A percentile compares a stretch with the other conserved stretches of the same genome.
Evolutionary conservation across 2,113 vertebrate genomes (phyloP).

Genomic region (Lathamus discolor): DNA sequence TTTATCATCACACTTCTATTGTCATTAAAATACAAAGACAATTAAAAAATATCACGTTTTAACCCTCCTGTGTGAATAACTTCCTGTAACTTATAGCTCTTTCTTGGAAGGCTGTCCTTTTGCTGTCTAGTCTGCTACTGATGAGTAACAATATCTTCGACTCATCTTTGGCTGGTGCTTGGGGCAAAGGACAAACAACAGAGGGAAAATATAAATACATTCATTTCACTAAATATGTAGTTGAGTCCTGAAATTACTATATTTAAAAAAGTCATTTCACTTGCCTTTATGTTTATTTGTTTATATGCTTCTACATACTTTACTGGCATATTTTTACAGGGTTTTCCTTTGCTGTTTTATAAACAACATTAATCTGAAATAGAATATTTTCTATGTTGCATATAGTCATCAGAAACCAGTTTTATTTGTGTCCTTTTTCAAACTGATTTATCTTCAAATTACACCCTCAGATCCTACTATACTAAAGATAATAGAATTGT

Average conservation of each 20-base stretch:
- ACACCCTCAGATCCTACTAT: background rate
- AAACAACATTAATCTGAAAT: background rate
- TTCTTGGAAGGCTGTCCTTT: background rate
- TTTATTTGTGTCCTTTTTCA: background rate
- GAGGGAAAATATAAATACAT: background rate
- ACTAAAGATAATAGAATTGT: constrained; percentile 13
- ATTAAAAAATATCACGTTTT: background rate
- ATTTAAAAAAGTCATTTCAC: background rate
- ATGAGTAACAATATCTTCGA: background rate
- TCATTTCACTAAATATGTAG: background rate
- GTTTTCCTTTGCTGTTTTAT: background rate
- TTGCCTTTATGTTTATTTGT: background rate
- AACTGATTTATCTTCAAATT: constrained; percentile 5
- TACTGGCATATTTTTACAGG: background rate
- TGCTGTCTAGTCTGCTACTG: background rate
- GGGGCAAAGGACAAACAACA: background rate
- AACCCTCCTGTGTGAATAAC: background rate
- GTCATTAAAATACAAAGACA: background rate
- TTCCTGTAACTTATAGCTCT: background rate
- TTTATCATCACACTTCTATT: background rate
- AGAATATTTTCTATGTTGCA: background rate
- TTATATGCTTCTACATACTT: background rate
- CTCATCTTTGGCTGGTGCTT: background rate
- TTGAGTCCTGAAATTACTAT: background rate
- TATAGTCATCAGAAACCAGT: background rate